phyloP scores from a whole-genome alignment of 1,140 invertebrate species.

The Rhynchophorus ferrugineus region DNA sequence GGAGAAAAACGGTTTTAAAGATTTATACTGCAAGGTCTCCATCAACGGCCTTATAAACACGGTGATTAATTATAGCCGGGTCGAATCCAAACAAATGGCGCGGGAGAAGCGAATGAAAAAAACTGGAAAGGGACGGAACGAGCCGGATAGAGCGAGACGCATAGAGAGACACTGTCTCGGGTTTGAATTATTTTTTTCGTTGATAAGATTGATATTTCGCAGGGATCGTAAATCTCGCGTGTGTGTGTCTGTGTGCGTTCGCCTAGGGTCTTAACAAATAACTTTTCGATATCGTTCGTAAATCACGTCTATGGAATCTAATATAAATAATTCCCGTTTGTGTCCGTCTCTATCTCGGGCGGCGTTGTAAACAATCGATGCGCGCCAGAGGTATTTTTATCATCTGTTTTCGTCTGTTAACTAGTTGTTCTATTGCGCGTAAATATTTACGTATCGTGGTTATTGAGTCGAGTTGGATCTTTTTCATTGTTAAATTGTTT shows the following conservation, averaged over 20 bases:
- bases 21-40: neutral
- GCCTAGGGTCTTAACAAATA: neutral
- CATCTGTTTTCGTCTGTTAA: too few species aligned
- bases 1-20: neutral
- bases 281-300: neutral
- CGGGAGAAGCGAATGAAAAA: neutral
- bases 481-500: too few species aligned
- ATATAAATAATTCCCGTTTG: neutral
- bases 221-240: neutral
- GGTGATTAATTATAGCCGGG: slow-evolving; percentile 1
- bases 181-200: neutral
- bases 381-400: too few species aligned
- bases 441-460: too few species aligned
- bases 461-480: too few species aligned
- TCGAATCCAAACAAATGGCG: slow-evolving; percentile 1
- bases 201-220: neutral
- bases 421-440: too few species aligned
- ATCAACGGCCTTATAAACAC: slow-evolving; percentile 1
- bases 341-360: too few species aligned
- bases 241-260: too few species aligned
- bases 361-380: too few species aligned
- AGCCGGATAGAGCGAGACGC: too few species aligned
- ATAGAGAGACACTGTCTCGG: neutral
- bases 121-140: too few species aligned
- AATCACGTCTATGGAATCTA: neutral